Evolutionary conservation across 2,797 vertebrate genomes (phyloP).

Genomic region (Brachyrhaphis roseni): DNA sequence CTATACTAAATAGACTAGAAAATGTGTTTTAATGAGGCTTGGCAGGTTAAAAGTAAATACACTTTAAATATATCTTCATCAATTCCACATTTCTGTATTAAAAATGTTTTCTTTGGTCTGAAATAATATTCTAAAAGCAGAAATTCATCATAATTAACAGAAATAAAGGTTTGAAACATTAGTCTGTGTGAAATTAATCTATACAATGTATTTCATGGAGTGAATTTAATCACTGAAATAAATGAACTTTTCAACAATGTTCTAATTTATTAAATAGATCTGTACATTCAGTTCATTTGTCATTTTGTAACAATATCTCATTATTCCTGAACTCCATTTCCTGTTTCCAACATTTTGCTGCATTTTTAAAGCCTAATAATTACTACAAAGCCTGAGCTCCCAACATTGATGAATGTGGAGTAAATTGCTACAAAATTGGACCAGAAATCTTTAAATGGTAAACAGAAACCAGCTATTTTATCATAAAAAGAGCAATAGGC

Average conservation of each 20-base stretch:
- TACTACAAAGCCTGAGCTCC: too few relatives aligned
- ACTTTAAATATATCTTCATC: background rate
- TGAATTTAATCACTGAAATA: background rate
- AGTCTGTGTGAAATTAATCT: background rate
- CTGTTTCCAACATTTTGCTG: background rate
- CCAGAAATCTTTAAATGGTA: background rate
- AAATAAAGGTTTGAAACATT: background rate
- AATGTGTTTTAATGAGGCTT: background rate
- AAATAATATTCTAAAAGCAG: background rate
- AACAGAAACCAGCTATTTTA: background rate
- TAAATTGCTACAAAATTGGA: background rate
- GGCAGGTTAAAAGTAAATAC: background rate
- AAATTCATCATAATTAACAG: background rate
- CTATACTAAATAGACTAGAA: background rate
- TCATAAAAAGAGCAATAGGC: conserved; percentile 5
- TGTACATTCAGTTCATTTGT: background rate
- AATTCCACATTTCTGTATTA: background rate
- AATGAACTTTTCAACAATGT: background rate
- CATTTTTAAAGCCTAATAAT: background rate
- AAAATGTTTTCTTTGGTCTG: background rate
- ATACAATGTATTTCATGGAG: background rate
- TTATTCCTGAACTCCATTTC: background rate
- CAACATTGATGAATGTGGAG: background rate
- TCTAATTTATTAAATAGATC: background rate
- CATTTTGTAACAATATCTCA: background rate